These are phyloP conservation scores for Deroptyus accipitrinus DNA, from an alignment of 2,113 vertebrate species.

Conservation along the genomic window DNA sequence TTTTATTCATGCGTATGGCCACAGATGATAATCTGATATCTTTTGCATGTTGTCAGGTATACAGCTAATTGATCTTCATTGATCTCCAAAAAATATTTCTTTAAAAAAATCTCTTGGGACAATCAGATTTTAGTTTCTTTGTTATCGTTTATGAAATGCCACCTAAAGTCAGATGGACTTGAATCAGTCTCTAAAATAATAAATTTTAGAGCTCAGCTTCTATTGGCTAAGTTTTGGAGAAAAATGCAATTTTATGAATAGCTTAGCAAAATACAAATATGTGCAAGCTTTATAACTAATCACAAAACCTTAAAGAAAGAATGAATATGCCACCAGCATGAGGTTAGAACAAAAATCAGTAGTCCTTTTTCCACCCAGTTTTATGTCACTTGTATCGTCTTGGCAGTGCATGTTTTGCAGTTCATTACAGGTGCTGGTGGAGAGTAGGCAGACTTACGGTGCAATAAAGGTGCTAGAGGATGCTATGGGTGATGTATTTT, in stretches of 20 bases:
- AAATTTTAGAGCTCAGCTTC: background rate
- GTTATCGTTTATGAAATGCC: background rate
- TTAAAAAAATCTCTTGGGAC: background rate
- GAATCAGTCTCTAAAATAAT: background rate
- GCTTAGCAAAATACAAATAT: background rate
- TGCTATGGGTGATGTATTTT: background rate
- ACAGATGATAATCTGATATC: background rate
- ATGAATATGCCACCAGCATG: background rate
- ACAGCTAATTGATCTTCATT: background rate
- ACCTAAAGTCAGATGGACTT: background rate
- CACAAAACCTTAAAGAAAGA: background rate
- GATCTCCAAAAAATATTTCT: background rate
- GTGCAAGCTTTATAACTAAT: background rate
- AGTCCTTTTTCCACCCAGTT: background rate
- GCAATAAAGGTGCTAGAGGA: background rate
- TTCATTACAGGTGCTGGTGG: background rate
- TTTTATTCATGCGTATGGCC: background rate
- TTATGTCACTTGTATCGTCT: background rate
- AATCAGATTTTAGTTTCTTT: background rate
- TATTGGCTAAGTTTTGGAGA: background rate
- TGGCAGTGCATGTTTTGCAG: background rate
- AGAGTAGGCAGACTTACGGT: background rate
- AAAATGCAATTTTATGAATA: background rate
- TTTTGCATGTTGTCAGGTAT: background rate
- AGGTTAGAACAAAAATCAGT: background rate